These are phyloP conservation scores for Atrina japonica DNA, from an alignment of 2,888 invertebrate genomes.

Conservation along the genomic window DNA sequence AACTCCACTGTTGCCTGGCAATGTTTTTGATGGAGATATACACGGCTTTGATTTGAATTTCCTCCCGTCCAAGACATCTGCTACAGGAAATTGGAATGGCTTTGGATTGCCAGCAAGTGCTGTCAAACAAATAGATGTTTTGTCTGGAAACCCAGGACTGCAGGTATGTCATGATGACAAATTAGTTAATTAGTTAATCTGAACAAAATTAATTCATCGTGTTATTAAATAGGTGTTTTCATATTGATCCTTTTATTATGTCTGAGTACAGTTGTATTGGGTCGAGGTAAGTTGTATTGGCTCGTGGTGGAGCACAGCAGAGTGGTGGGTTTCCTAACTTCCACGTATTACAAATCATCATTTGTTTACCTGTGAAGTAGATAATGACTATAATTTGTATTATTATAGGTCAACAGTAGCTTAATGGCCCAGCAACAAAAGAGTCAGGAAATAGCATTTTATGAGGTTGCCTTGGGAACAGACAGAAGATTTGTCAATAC, in stretches of 20 bases:
- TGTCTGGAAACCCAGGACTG: conserved; percentile 39
- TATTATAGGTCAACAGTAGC: neutral
- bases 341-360: no score
- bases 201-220: no score
- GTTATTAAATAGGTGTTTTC: no score
- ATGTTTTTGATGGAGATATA: conserved; percentile 63
- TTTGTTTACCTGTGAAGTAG: no score
- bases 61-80: conserved; percentile 50
- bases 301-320: no score
- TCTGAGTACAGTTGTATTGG: no score
- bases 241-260: no score
- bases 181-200: no score
- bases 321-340: no score
- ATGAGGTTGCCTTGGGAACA: conserved; percentile 66
- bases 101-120: conserved; percentile 58
- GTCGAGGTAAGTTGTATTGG: no score
- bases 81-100: conserved; percentile 69
- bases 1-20: conserved; percentile 66
- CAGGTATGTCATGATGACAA: conserved; percentile 1
- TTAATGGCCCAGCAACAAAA: conserved; percentile 17
- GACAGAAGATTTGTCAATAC: conserved; percentile 62
- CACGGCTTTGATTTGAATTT: conserved; percentile 60
- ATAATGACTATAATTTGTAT: no score
- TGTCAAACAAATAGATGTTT: conserved; percentile 38
- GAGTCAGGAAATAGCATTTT: conserved; percentile 55